Evolutionary conservation across 2,113 vertebrate species (phyloP), one percentile per base, ranked within the genome.

Genomic region (Mormyrus iriodes): DNA sequence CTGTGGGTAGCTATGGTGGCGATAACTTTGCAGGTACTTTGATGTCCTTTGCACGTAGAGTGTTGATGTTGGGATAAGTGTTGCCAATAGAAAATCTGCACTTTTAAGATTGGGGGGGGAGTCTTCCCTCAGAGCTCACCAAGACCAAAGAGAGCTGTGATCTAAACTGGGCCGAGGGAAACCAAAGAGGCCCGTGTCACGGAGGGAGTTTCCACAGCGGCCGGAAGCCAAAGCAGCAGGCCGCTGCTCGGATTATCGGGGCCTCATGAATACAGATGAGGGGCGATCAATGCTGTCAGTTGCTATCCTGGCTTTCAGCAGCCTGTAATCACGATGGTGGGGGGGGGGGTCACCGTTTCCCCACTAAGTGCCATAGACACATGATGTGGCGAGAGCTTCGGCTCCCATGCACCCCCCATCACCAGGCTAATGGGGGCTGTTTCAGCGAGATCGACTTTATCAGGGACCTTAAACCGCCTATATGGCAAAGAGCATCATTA

Each of bases 251-350:
- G 86, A 90, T 92, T 90, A 89, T 91, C 49, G 58, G 79, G 88
- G 88, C 90, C 90, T 88, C 89, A 49, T 86, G 84, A 89, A 88
- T 90, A 86, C 87, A 90, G 85, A 90, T 52, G 65, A 69, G 52
- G 15, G 51, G 85, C 91, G 92, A 91, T 94, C 92, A 92, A 93
- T 95, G 89, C 90, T 90, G 91, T 91, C 90, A 90, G 90, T 91
- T 90, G 91, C 93, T 92, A 83, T 92, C 91, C 84, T 73, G 85
- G 88, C 87, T 51, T 46, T 51, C 24, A 46, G 27, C 4, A n/a
- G 24, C 1, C 17, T n/a, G 13, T 21, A 2, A 73, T 35, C 15
- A 35, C 21, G 48, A 42, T 10, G 65, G 3, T 39, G 10, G 24
- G 0, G 58, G 1, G 55, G 55, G 24, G 21, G 55, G 21, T 61